phyloP scores from a whole-genome alignment of 2,888 invertebrate species.

The Limnephilus rhombicus region DNA sequence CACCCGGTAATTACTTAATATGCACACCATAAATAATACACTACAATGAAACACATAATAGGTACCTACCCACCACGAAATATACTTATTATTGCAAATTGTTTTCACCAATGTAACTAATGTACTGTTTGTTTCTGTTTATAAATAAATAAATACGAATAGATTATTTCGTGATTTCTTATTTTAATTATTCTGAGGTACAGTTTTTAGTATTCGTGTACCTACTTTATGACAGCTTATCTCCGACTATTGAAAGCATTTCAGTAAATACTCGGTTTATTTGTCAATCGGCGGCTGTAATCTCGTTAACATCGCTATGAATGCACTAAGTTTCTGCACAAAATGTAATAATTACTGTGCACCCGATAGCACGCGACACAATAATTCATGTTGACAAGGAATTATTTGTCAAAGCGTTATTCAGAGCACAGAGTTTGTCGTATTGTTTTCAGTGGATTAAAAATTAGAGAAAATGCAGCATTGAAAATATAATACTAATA shows the following conservation, averaged over 20 bases:
- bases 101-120: no score
- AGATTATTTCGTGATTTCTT: not conserved
- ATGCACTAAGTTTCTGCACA: constrained; percentile 17
- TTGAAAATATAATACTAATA: not conserved
- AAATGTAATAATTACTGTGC: constrained; percentile 18
- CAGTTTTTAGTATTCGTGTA: not conserved
- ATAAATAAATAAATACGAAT: no score
- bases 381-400: constrained; percentile 37
- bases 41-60: no score
- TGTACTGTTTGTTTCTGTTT: no score
- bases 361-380: constrained; percentile 11
- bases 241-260: not conserved
- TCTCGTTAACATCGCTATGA: constrained; percentile 26
- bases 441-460: not conserved
- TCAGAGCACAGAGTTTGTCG: not conserved
- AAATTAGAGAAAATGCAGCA: not conserved
- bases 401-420: constrained; percentile 29
- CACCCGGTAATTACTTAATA: no score
- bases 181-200: not conserved
- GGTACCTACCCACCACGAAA: no score
- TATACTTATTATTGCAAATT: no score
- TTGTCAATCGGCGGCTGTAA: not conserved
- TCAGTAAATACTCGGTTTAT: not conserved
- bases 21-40: no score
- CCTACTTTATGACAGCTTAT: not conserved